Percentiles rank a stretch among this genome's conserved stretches.
These are phyloP conservation scores for Ceyx margarethae DNA, from an alignment of 2,113 vertebrate species.

Conservation along the genomic window DNA sequence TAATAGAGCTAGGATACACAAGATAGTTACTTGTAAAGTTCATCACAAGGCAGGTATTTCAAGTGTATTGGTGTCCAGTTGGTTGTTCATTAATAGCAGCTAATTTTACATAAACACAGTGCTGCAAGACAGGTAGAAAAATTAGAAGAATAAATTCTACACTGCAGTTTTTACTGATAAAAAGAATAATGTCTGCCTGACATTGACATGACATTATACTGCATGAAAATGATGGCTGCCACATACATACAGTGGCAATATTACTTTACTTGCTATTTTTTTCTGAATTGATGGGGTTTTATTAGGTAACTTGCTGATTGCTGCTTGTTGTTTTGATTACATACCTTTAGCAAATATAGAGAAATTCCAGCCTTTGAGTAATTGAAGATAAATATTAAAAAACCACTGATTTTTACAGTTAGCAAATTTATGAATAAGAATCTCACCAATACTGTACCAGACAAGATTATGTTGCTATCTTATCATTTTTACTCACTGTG, in stretches of 20 bases:
- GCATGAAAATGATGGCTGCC: no score
- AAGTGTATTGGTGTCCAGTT: fast-evolving
- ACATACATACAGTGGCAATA: not conserved
- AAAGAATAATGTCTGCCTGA: not conserved
- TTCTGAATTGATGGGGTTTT: not conserved
- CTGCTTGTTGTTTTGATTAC: not conserved
- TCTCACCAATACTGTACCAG: not conserved
- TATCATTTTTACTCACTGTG: not conserved
- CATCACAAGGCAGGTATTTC: not conserved
- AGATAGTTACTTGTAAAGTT: not conserved
- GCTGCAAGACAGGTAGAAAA: not conserved
- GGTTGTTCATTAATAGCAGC: not conserved
- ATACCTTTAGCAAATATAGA: not conserved
- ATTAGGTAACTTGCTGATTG: not conserved
- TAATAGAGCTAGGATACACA: slow-evolving; percentile 1
- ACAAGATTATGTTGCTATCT: not conserved
- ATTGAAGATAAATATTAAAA: not conserved
- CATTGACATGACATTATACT: not conserved
- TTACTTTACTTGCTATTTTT: not conserved
- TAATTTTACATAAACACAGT: not conserved
- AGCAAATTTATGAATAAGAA: not conserved
- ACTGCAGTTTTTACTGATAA: not conserved
- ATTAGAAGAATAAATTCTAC: not conserved
- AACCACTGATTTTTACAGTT: not conserved
- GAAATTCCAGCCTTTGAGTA: not conserved